Evolutionary conservation across 2,888 invertebrate genomes (phyloP).

Genomic region (Caenorhabditis auriculariae): DNA sequence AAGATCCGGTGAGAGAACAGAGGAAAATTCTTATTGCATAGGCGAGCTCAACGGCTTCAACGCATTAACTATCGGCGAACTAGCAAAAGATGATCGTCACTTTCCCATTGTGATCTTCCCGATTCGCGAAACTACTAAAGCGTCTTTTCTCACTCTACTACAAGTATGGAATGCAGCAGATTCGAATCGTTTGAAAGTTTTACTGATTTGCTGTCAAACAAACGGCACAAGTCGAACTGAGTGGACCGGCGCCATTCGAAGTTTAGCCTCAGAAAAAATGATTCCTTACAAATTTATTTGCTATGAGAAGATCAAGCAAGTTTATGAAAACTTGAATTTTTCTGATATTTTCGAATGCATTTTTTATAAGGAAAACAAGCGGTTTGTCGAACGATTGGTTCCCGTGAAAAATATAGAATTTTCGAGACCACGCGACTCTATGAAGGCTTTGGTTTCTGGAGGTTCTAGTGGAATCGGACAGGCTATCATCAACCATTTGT

Average conservation of each 20-base stretch:
- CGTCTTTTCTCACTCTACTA: slow-evolving; percentile 12
- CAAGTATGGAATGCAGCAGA: slow-evolving; percentile 17
- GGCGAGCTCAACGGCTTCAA: no score
- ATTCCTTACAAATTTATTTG: slow-evolving; percentile 28
- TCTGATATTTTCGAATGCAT: slow-evolving; percentile 24
- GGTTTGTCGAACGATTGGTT: slow-evolving; percentile 28
- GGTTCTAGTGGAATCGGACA: slow-evolving; percentile 51
- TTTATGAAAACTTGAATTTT: slow-evolving; percentile 21
- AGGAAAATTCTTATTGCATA: no score
- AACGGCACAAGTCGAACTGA: slow-evolving; percentile 29
- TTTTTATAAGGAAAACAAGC: slow-evolving; percentile 16
- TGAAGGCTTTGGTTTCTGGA: slow-evolving; percentile 39
- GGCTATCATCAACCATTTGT: slow-evolving; percentile 21
- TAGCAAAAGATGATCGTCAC: no score
- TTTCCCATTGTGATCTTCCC: no score
- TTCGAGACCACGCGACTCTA: not conserved
- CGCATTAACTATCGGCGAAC: no score
- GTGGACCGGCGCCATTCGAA: slow-evolving; percentile 35
- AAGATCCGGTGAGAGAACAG: no score
- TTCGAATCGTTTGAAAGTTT: not conserved
- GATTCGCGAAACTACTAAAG: no score
- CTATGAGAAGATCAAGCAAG: slow-evolving; percentile 15
- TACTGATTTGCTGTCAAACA: slow-evolving; percentile 19
- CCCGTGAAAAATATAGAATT: not conserved
- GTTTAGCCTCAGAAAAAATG: slow-evolving; percentile 35